Evolutionary conservation across 2,113 vertebrate species (phyloP).

Genomic region (Podarcis raffonei): DNA sequence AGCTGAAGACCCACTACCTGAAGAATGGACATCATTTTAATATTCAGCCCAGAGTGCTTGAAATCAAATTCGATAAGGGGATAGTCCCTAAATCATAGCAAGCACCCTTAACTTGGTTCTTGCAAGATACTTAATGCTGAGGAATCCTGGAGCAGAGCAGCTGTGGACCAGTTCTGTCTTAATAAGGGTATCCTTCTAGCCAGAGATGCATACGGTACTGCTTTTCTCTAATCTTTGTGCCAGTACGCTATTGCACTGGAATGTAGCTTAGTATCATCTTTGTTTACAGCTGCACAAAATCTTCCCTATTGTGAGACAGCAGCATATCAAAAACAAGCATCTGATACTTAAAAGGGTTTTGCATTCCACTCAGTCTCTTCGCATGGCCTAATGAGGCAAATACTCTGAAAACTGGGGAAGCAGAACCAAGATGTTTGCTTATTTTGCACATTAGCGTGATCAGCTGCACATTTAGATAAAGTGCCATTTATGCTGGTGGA

Average conservation of each 20-base stretch:
- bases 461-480: neutral
- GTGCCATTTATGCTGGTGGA: neutral
- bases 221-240: constrained; percentile 48
- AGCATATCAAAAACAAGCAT: neutral
- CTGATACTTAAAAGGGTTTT: neutral
- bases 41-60: too few relatives aligned
- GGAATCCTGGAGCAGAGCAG: constrained; percentile 5
- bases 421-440: neutral
- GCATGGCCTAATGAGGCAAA: neutral
- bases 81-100: constrained; percentile 37
- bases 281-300: constrained; percentile 28
- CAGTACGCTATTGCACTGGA: constrained; percentile 21
- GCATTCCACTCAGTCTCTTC: neutral
- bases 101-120: constrained; percentile 37
- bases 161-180: constrained; percentile 14
- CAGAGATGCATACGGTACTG: constrained; percentile 33
- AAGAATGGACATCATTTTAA: neutral
- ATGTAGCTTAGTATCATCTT: constrained; percentile 28
- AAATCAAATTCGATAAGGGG: neutral
- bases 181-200: constrained; percentile 2
- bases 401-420: neutral
- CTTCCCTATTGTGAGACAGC: constrained; percentile 28
- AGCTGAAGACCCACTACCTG: neutral
- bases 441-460: neutral
- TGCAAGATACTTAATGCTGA: constrained; percentile 52